These are phyloP conservation scores for Patiria miniata DNA, from an alignment of 35 echinoderm and acorn worm species.

Conservation along the genomic window DNA sequence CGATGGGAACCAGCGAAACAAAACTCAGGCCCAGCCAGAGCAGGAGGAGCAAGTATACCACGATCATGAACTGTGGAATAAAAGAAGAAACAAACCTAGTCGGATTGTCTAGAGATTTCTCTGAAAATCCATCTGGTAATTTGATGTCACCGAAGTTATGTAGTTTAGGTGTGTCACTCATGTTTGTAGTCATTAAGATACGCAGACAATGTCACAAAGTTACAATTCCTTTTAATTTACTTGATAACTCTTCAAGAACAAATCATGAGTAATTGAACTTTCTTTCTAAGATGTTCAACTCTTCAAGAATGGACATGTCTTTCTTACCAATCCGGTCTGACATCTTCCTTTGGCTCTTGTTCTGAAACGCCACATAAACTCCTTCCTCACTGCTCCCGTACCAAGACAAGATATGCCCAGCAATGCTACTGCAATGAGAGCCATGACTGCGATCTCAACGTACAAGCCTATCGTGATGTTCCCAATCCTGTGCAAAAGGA, in stretches of 20 bases:
- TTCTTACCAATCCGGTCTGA: constrained; percentile 78
- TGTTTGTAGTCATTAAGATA: too few species aligned
- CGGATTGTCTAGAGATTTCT: too few species aligned
- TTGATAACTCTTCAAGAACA: too few species aligned
- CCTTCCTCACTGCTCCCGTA: constrained; percentile 84
- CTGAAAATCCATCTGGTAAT: too few species aligned
- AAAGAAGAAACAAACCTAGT: background rate
- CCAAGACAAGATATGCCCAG: constrained; percentile 73
- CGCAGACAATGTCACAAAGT: too few species aligned
- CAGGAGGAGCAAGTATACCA: constrained; percentile 68
- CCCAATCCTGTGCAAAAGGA: constrained; percentile 16
- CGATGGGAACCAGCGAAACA: constrained; percentile 60
- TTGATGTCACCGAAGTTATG: too few species aligned
- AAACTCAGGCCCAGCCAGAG: constrained; percentile 67
- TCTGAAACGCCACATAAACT: constrained; percentile 83
- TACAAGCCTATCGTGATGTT: background rate
- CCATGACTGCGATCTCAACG: constrained; percentile 51
- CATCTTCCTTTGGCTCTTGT: constrained; percentile 78
- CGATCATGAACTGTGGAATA: constrained; percentile 67
- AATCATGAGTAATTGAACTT: too few species aligned
- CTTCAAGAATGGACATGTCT: too few species aligned
- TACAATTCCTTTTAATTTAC: too few species aligned
- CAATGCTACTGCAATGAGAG: constrained; percentile 61
- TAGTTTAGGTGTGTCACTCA: too few species aligned
- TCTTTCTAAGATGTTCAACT: too few species aligned